Conservation (phyloP, 2,797 vertebrate genomes). For the Paramormyrops hopkinsi region DNA sequence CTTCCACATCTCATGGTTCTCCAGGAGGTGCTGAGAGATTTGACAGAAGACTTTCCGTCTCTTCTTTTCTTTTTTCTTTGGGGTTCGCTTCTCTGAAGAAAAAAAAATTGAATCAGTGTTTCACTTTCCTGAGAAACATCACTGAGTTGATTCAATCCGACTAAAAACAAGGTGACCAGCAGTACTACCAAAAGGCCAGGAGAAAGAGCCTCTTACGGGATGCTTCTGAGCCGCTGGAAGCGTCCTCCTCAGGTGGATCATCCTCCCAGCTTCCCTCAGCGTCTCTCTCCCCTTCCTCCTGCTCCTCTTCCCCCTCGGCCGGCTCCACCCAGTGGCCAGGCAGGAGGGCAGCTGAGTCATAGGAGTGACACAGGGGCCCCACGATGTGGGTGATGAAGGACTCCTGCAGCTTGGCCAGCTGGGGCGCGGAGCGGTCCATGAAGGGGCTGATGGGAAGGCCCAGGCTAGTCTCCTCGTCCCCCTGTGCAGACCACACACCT, state of each 20-base stretch:
- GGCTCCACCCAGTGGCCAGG: conserved; percentile 86
- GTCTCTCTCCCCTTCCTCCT: background rate
- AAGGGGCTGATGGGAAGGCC: conserved; percentile 94
- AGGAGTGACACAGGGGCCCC: conserved; percentile 90
- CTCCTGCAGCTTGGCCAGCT: conserved; percentile 93
- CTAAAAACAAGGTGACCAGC: background rate
- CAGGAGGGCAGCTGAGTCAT: conserved; percentile 85
- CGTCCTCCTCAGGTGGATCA: conserved; percentile 68
- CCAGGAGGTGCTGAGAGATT: conserved; percentile 87
- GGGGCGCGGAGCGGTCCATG: conserved; percentile 94
- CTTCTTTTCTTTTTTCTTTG: conserved; percentile 76
- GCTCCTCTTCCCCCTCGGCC: conserved; percentile 34
- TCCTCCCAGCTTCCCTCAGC: conserved; percentile 33
- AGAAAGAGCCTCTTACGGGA: conserved; percentile 57
- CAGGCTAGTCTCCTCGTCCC: conserved; percentile 88
- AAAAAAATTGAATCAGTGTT: background rate
- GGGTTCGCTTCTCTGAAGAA: conserved; percentile 51
- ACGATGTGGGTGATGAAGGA: conserved; percentile 99
- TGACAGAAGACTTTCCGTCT: conserved; percentile 88
- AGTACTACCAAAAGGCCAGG: background rate
- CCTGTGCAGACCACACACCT: conserved; percentile 54
- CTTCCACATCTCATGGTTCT: conserved; percentile 99
- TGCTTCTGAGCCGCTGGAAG: conserved; percentile 71
- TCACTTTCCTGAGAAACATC: background rate
- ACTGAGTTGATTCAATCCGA: background rate